Base-by-base conservation (phyloP, 2,797 vertebrate species). In the Salmo trutta region DNA sequence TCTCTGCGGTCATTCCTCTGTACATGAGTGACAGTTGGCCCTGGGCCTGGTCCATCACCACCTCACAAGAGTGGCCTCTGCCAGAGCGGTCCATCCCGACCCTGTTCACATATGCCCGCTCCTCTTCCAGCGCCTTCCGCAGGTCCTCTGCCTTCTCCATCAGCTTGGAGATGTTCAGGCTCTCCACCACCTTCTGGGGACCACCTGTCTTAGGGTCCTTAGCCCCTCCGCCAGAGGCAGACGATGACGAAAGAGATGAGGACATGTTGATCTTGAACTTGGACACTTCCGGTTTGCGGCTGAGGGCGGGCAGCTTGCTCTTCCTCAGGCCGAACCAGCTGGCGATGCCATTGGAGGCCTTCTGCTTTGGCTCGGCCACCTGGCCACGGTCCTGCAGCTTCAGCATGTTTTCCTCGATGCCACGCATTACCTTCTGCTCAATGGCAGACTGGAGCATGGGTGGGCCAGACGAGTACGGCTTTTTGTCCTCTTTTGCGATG, bases 341-440 rank as follows among this genome's bases (percentile, higher is more conserved):
- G 80, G 95, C 95, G 0, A 96, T 91, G 80, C 94, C 93, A 0
- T 95, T 93, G 0, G 93, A 88, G 24, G 93, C 93, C 21, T 95
- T 95, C 69, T 94, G 95, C 80, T 96, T 96, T 69, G 88, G 89
- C 73, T 96, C 95, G 0, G 82, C 77, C 0, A 71, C 74, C 0
- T 91, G 93, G 0, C 87, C 88, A 56, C 92, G 91, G 77, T 95
- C 95, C 85, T 95, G 95, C 77, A 95, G 93, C 75, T 95, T 90
- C 79, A 96, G 86, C 84, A 96, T 92, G 0, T 96, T 96, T 84
- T 96, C 95, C 90, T 96, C 95, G 0, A 96, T 96, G 81, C 95
- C 95, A 65, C 96, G 96, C 95, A 96, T 96, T 76, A 96, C 95
- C 81, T 96, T 96, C 87, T 96, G 95, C 88, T 96, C 95, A 1